Base-by-base conservation (phyloP, 1,140 invertebrate genomes). In the Ylistrum balloti region DNA sequence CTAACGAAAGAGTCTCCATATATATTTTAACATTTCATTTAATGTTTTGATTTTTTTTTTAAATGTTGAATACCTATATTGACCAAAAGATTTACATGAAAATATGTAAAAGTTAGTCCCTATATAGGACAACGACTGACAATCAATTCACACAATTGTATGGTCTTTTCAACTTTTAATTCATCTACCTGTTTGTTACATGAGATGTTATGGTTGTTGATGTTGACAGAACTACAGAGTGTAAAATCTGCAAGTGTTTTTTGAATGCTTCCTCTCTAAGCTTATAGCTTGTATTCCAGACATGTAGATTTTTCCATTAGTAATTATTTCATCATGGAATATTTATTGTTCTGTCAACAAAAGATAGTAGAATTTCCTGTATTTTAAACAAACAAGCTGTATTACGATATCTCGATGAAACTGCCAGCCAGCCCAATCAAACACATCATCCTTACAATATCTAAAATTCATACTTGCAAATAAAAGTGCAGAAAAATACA, bases 311-410 rank as follows among this genome's bases (percentile, higher is more conserved):
- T 74, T 74, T 74, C 56, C 56, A 74, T 74, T 74, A 74, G 56
- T 74, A 74, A 74, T 74, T 74, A 74, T 74, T 7, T 74, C 56
- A 74, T 74, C 56, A 74, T 45, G 41, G 7, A 45, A 45, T 15
- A 74, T 74, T 74, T n/a, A 74, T 74, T 74, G 56, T 74, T 74
- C n/a, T 74, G 56, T 74, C n/a, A 74, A 74, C 56, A 74, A 74
- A 74, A 9, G 56, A 74, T 74, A 74, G 0, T 0, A 28, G 56
- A 74, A 74, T 28, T 74, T 74, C 5, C 22, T 11, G 22, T 22
- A 3, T 28, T 74, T 74, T 74, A 28, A n/a, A 74, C 56, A 2
- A 56, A n/a, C 56, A 28, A 28, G n/a, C 20, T 74, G 56, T 28
- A 9, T 74, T n/a, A 0, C n/a, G 22, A 28, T 38, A 38, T 38